phyloP scores from a whole-genome alignment of 2,113 vertebrate genomes.

The Sphyrna mokarran region DNA sequence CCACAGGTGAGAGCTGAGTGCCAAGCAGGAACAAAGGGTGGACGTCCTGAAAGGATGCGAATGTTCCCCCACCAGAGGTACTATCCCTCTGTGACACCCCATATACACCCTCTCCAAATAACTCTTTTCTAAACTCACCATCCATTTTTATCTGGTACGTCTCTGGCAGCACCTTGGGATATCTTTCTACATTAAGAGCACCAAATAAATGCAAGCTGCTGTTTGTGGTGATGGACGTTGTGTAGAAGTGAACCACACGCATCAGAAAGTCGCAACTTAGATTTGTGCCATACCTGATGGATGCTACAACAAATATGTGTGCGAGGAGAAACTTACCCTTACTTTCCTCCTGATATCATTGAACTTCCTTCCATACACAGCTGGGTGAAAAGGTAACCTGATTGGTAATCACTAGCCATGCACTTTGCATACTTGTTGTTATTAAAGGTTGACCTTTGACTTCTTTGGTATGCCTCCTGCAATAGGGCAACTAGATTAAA shows the following conservation, averaged over 20 bases:
- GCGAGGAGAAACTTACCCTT: background rate
- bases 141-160: too few relatives aligned
- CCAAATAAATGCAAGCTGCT: too few relatives aligned
- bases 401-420: background rate
- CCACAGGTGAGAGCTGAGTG: too few relatives aligned
- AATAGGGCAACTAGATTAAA: background rate
- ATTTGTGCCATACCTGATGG: background rate
- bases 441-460: background rate
- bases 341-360: background rate
- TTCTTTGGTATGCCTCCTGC: background rate
- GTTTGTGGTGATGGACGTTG: background rate
- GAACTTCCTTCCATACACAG: background rate
- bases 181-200: too few relatives aligned
- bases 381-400: background rate
- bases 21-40: too few relatives aligned
- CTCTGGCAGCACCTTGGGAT: too few relatives aligned
- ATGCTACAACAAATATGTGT: background rate
- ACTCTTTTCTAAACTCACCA: too few relatives aligned
- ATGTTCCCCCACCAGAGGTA: too few relatives aligned
- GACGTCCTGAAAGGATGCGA: too few relatives aligned
- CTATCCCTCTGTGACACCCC: too few relatives aligned
- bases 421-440: background rate
- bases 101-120: too few relatives aligned
- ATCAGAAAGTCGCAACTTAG: background rate
- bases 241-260: background rate